phyloP scores from a whole-genome alignment of 2,797 vertebrate genomes.

The Sarcophilus harrisii region DNA sequence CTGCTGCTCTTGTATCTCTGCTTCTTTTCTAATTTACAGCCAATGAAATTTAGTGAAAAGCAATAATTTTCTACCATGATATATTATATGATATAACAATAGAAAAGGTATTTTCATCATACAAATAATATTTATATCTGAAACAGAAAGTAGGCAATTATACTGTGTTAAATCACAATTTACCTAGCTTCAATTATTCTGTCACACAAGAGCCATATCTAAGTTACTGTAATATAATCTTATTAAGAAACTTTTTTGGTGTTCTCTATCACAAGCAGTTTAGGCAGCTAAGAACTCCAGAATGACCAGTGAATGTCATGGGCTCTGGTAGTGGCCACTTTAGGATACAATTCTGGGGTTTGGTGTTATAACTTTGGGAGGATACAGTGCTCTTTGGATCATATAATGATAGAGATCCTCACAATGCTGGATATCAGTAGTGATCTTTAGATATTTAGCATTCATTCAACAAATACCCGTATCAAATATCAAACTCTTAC shows the following conservation, averaged over 20 bases:
- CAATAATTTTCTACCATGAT: slow-evolving; percentile 9
- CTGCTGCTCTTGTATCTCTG: neutral
- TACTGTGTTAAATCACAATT: neutral
- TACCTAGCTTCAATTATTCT: slow-evolving; percentile 17
- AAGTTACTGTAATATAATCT: neutral
- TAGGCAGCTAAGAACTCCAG: neutral
- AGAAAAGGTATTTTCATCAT: neutral
- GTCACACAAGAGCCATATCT: neutral
- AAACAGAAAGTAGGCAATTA: neutral
- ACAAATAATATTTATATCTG: slow-evolving; percentile 15
- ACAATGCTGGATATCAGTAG: neutral
- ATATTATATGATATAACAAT: neutral
- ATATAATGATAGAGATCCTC: neutral
- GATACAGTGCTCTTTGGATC: neutral
- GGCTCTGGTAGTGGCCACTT: neutral
- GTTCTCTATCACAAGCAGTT: neutral
- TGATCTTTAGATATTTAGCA: neutral
- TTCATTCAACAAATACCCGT: neutral
- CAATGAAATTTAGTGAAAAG: slow-evolving; percentile 26
- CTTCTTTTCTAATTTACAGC: slow-evolving; percentile 18
- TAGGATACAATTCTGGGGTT: neutral
- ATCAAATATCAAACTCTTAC: neutral
- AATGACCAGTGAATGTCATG: neutral
- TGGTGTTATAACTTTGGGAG: neutral
- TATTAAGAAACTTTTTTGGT: neutral